Percentiles rank a stretch among this genome's conserved stretches.
These are phyloP conservation scores for Ridgeia piscesae DNA, from an alignment of 1,140 invertebrate species.

Conservation along the genomic window DNA sequence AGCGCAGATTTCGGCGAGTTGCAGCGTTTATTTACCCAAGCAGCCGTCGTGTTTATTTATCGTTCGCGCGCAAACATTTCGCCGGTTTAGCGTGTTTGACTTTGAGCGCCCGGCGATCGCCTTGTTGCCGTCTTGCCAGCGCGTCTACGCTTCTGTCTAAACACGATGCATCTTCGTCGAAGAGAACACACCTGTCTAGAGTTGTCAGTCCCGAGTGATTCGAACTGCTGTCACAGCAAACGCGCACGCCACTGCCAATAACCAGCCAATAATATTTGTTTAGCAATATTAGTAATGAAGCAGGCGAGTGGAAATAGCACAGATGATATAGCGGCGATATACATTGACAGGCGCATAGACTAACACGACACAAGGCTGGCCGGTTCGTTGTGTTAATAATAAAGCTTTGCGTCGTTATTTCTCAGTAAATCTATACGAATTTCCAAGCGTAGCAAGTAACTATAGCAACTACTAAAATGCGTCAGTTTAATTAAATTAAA, in stretches of 20 bases:
- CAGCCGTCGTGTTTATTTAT: not conserved
- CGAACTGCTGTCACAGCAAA: not conserved
- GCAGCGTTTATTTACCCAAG: slow-evolving; percentile 4
- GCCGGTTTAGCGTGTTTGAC: not conserved
- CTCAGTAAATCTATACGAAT: not conserved
- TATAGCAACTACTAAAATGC: not conserved
- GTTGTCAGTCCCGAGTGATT: not conserved
- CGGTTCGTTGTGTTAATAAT: not conserved
- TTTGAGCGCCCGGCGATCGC: not conserved
- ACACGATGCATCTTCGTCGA: not conserved
- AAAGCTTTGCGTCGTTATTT: not conserved
- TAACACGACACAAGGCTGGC: not conserved
- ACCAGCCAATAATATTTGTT: not conserved
- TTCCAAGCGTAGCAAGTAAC: not conserved
- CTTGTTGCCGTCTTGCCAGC: not conserved
- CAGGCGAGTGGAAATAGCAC: not conserved
- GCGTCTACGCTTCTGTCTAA: not conserved
- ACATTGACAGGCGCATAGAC: not conserved
- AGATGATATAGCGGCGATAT: not conserved
- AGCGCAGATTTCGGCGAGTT: not conserved
- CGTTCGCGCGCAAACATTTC: not conserved
- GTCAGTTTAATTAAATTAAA: not conserved
- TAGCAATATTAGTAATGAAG: not conserved
- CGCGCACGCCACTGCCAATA: not conserved
- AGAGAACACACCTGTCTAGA: not conserved